These are phyloP conservation scores for Leuctra nigra DNA, from an alignment of 2,888 invertebrate genomes.

Conservation along the genomic window DNA sequence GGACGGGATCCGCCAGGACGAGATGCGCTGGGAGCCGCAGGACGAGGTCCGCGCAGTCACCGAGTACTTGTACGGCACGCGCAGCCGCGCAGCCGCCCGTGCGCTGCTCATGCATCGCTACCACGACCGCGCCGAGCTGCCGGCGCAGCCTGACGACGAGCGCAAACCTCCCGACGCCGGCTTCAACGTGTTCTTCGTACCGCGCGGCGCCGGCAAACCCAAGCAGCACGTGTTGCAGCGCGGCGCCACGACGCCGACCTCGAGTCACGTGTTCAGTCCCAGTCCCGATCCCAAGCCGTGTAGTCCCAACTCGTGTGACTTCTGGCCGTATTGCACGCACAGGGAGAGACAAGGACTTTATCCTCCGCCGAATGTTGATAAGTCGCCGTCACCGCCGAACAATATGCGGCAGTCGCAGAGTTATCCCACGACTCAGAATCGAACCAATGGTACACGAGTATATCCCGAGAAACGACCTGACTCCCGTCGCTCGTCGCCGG, in stretches of 20 bases:
- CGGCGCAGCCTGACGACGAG: slow-evolving; percentile 30
- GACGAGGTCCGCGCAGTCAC: slow-evolving; percentile 47
- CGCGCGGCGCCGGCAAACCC: slow-evolving; percentile 30
- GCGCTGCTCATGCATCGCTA: slow-evolving; percentile 42
- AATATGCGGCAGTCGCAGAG: slow-evolving; percentile 47
- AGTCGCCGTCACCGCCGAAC: slow-evolving; percentile 30
- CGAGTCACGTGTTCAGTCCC: slow-evolving; percentile 28
- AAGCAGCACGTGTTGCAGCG: slow-evolving; percentile 38
- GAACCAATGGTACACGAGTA: background rate
- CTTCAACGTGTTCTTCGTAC: slow-evolving; percentile 26
- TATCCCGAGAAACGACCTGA: slow-evolving; percentile 11
- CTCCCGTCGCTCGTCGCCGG: slow-evolving; percentile 38
- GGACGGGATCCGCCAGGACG: slow-evolving; percentile 41
- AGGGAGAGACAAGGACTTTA: slow-evolving; percentile 35
- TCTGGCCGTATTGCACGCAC: slow-evolving; percentile 55
- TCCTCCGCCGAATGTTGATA: slow-evolving; percentile 22
- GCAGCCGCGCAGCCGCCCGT: slow-evolving; percentile 47
- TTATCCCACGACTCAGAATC: slow-evolving; percentile 41
- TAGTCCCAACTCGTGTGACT: slow-evolving; percentile 51
- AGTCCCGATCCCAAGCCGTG: slow-evolving; percentile 41
- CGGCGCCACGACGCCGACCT: slow-evolving; percentile 44
- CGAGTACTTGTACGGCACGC: slow-evolving; percentile 48
- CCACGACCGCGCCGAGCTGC: slow-evolving; percentile 33
- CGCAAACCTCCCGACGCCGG: slow-evolving; percentile 22
- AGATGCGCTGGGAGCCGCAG: slow-evolving; percentile 42